Evolutionary conservation across 2,113 vertebrate genomes (phyloP).

Genomic region (Cottus gobio): DNA sequence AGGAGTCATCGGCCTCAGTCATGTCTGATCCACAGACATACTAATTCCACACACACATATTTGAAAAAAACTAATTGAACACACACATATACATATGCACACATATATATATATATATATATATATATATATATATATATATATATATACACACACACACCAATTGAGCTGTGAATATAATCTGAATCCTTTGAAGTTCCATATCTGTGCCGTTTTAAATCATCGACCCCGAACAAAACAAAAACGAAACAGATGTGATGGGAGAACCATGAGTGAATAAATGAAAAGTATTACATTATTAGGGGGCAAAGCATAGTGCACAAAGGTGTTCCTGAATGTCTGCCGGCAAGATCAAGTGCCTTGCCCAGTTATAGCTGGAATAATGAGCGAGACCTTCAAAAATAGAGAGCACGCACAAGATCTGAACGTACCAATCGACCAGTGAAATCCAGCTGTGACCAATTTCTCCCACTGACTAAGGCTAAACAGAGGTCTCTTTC

Average conservation of each 20-base stretch:
- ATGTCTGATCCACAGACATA: conserved; percentile 35
- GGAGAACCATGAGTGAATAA: conserved; percentile 17
- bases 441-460: conserved; percentile 64
- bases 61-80: conserved; percentile 42
- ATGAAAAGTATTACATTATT: conserved; percentile 11
- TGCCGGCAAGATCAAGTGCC: not conserved
- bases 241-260: conserved; percentile 11
- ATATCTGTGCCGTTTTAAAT: not conserved
- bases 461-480: conserved; percentile 65
- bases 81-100: not conserved
- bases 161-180: not conserved
- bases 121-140: not conserved
- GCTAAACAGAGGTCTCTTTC: conserved; percentile 69
- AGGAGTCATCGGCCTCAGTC: conserved; percentile 55
- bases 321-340: conserved; percentile 2
- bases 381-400: conserved; percentile 44
- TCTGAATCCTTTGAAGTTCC: conserved; percentile 1
- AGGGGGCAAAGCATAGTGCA: not conserved
- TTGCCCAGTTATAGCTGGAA: conserved; percentile 23
- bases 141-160: not conserved
- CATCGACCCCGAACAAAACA: not conserved
- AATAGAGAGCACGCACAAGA: conserved; percentile 43
- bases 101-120: not conserved
- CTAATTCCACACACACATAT: conserved; percentile 18
- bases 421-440: conserved; percentile 56